Base-by-base conservation (phyloP, 2,113 vertebrate genomes). In the Sceloporus tristichus region DNA sequence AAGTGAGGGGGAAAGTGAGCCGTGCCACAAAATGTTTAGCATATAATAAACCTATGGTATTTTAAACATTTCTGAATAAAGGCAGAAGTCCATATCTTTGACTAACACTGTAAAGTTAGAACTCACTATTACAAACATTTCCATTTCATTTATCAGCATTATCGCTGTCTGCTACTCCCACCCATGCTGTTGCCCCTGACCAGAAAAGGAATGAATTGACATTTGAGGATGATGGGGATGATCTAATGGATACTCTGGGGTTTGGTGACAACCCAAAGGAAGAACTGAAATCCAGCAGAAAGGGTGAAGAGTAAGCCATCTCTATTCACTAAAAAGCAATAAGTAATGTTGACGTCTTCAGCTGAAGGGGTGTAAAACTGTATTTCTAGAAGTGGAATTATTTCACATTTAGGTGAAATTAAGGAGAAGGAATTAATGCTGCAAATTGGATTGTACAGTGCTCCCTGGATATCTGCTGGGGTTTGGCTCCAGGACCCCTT, bases 211-310 rank as follows among this genome's bases (percentile, higher is more conserved):
- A 94, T 0, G 94, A 97, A 5, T 74, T 97, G 21, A 92, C 59
- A 0, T 98, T 99, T 90, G 98, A 98, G 9, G 97, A 97, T 1
- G 97, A 97, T 18, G 95, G 91, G 70, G 97, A 98, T 0, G 97
- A 98, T 88, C 83, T 99, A 29, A 97, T 98, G 94, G 96, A 97
- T 10, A 90, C 96, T 0, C 95, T 99, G 11, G 98, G 98, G 40
- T 97, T 98, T 90, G 97, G 91, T 23, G 92, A 96, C 14, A 88
- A 92, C 83, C 94, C 93, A 0, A 96, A 94, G 89, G 94, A 92
- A 86, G 96, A 92, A 27, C 87, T 78, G 85, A 93, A 87, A 87
- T 92, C 70, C 56, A 88, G 78, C 76, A 85, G 56, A 86, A 90
- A 79, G 1, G 84, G 68, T 6, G 79, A 92, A 76, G 91, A 92